Evolutionary conservation across 2,113 vertebrate genomes (phyloP), one percentile per base, ranked within the genome.

Genomic region (Bubo bubo): DNA sequence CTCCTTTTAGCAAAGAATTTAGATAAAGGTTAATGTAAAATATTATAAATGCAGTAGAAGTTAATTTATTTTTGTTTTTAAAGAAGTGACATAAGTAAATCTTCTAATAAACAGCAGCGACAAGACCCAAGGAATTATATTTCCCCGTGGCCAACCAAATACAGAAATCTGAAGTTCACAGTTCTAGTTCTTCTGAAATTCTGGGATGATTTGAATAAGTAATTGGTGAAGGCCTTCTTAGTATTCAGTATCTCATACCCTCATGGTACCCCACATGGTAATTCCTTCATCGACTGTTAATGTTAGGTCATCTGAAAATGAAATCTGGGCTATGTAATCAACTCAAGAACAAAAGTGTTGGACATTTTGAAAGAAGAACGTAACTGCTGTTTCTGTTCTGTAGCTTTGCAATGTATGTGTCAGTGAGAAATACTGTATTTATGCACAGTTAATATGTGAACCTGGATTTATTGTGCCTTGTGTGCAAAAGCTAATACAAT

Each of bases 401-500:
- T 76, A 70, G 77, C 70, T 93, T 85, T 88, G 55, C n/a, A 94
- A 81, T 0, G 0, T 79, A 72, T 41, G 37, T 85, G 39, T 94
- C 59, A 43, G 62, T 84, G 58, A 91, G 49, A 81, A 94, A 47
- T 28, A 32, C 24, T 60, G 43, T 86, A 39, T 74, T 87, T 73
- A 56, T 84, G 49, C 75, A 50, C 71, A 88, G 71, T 75, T 77
- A 67, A 52, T 63, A 37, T 6, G 30, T 90, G 55, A 85, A 60
- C 24, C n/a, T 83, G 52, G 67, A 73, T 89, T 89, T 90, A 79
- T 50, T 77, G 95, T 96, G 95, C 87, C 94, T 95, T 95, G 81
- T 95, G 58, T 90, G 83, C 64, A 77, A 93, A 92, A 91, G 62
- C 70, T 87, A 50, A 89, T 56, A 64, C 56, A 55, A 39, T 63